Conservation (phyloP, 2,888 invertebrate species). For the Lagria hirta region DNA sequence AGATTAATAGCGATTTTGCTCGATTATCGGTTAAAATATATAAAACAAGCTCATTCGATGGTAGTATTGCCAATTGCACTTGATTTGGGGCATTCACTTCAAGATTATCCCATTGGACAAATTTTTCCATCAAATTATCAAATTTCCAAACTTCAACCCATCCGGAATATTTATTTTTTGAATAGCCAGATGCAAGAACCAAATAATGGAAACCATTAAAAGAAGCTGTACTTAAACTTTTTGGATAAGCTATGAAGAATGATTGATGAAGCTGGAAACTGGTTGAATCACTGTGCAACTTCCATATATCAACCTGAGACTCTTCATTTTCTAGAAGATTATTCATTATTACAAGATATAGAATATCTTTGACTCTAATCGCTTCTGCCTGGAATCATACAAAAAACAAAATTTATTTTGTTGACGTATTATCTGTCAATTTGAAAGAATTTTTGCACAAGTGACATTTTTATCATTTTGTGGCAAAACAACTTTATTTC, state of each 20-base stretch:
- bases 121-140: constrained; percentile 35
- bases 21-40: constrained; percentile 50
- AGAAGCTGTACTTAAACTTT: constrained; percentile 39
- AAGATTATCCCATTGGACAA: constrained; percentile 51
- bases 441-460: background rate
- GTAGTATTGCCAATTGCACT: constrained; percentile 50
- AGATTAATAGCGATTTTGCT: constrained; percentile 51
- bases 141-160: constrained; percentile 45
- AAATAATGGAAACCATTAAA: constrained; percentile 41
- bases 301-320: constrained; percentile 41
- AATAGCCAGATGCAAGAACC: constrained; percentile 45
- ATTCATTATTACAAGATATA: constrained; percentile 36
- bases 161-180: constrained; percentile 43
- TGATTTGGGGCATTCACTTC: constrained; percentile 45
- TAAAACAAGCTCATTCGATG: constrained; percentile 53
- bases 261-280: constrained; percentile 41
- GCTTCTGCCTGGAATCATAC: constrained; percentile 36
- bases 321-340: constrained; percentile 26
- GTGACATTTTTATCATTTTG: no score
- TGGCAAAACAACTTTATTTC: no score
- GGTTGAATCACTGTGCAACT: constrained; percentile 32
- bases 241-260: constrained; percentile 40
- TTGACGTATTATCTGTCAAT: background rate
- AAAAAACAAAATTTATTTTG: constrained; percentile 6
- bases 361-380: constrained; percentile 27